These are phyloP conservation scores for Gryon sp. DNA, from an alignment of 1,140 invertebrate genomes.

Conservation along the genomic window DNA sequence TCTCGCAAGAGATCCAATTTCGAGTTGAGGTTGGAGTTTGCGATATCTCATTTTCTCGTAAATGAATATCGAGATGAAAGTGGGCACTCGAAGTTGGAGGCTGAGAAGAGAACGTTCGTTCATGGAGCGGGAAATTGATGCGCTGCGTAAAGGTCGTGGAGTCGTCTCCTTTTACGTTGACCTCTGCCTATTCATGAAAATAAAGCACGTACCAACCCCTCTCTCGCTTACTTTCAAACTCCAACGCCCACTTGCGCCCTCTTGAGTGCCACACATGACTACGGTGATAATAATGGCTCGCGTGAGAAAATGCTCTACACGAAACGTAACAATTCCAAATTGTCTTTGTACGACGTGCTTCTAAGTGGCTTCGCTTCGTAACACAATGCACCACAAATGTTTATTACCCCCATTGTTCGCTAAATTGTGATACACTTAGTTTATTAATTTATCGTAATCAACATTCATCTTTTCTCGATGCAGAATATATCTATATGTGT, in stretches of 20 bases:
- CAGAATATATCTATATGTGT: too few species aligned
- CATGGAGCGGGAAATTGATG: slow-evolving; percentile 55
- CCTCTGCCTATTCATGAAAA: slow-evolving; percentile 52
- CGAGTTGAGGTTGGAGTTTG: slow-evolving; percentile 15
- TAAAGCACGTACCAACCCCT: slow-evolving; percentile 57
- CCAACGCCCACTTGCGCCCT: not conserved
- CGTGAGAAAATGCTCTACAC: slow-evolving; percentile 40
- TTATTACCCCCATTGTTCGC: slow-evolving; percentile 20
- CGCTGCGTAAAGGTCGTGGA: slow-evolving; percentile 34
- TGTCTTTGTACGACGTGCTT: slow-evolving; percentile 38
- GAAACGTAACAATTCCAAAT: slow-evolving; percentile 29
- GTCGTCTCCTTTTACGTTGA: slow-evolving; percentile 30
- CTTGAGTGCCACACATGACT: slow-evolving; percentile 2
- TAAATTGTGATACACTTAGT: slow-evolving; percentile 24
- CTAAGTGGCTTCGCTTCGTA: slow-evolving; percentile 32
- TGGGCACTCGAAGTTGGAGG: slow-evolving; percentile 55
- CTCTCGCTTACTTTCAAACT: slow-evolving; percentile 10
- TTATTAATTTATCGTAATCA: slow-evolving; percentile 27
- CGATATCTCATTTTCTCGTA: slow-evolving; percentile 24
- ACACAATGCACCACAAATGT: slow-evolving; percentile 29
- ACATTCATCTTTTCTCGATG: slow-evolving; percentile 2
- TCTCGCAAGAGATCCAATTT: slow-evolving; percentile 39
- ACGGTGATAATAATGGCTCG: slow-evolving; percentile 49
- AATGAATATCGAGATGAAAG: slow-evolving; percentile 54
- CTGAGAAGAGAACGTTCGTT: slow-evolving; percentile 31